phyloP scores from a whole-genome alignment of 2,113 vertebrate genomes.

The Thalassoma bifasciatum region DNA sequence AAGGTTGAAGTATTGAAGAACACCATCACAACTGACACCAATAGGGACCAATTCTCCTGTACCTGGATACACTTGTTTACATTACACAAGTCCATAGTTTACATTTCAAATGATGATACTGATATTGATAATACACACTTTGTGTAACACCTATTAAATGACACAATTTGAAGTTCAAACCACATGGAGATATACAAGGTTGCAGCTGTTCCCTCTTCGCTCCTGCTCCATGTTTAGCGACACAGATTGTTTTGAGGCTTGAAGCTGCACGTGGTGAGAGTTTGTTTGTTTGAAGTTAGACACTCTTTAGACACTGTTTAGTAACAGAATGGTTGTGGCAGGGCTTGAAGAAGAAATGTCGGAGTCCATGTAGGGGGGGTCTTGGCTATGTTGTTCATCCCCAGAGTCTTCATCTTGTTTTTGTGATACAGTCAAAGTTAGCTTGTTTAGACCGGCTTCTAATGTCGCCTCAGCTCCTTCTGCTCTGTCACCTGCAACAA shows the following conservation, averaged over 20 bases:
- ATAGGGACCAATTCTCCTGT: background rate
- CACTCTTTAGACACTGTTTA: conserved; percentile 64
- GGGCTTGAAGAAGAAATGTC: conserved; percentile 39
- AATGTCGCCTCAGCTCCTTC: conserved; percentile 79
- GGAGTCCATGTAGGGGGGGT: conserved; percentile 35
- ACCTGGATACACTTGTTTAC: conserved; percentile 4
- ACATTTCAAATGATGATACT: background rate
- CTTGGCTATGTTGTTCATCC: conserved; percentile 34
- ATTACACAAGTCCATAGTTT: conserved; percentile 14
- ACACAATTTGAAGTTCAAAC: conserved; percentile 32
- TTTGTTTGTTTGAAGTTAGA: accelerated
- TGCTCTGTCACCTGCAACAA: conserved; percentile 78
- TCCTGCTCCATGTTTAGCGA: background rate
- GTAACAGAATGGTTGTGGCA: conserved; percentile 50
- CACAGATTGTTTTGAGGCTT: conserved; percentile 14
- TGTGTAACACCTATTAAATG: conserved; percentile 28
- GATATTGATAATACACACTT: conserved; percentile 16
- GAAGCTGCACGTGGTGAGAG: background rate
- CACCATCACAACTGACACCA: background rate
- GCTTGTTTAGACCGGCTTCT: conserved; percentile 68
- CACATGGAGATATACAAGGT: conserved; percentile 14
- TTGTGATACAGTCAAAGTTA: conserved; percentile 68
- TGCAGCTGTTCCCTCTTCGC: background rate
- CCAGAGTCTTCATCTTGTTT: conserved; percentile 48
- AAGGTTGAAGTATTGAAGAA: background rate